Base-by-base conservation (phyloP, 2,113 vertebrate species). In the Melanostigma gelatinosum region DNA sequence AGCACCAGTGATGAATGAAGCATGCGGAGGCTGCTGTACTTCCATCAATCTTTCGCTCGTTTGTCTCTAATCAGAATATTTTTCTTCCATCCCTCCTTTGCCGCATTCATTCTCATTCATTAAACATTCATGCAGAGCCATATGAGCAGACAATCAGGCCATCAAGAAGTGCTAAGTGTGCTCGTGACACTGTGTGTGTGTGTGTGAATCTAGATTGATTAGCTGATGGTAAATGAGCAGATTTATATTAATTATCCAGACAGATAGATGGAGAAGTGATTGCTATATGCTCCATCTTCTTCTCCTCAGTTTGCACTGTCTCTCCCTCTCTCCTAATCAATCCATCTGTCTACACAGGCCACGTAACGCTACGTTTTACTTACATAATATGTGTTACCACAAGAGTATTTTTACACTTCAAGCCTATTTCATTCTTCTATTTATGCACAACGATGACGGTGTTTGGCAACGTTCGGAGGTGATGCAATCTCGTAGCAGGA, bases 201-300 rank as follows among this genome's bases (percentile, higher is more conserved):
- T 32, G 42, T 55, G 36, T 50, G 68, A 72, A 88, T 88, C 68
- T 77, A 85, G 87, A 93, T 89, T 86, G 92, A 91, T 91, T 90
- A 88, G 84, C 77, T 75, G 72, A 83, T 87, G 86, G 87, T 82
- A 89, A 92, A 93, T 85, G 90, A 87, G 85, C 89, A 90, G 89
- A 92, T 93, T 92, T 90, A 87, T 93, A 90, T 91, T 90, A 90
- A 93, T 92, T 91, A 91, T 82, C 85, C 85, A 79, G 84, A 86
- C 79, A 77, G 92, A 91, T 83, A 81, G 89, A 89, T 86, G 81
- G 83, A 87, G 82, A 42, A 87, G 75, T 90, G 87, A 92, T 92
- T 87, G 83, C 83, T 87, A 44, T 80, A 61, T 77, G 82, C 77
- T 79, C 80, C 64, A 70, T 89, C 84, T 88, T 77, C 83, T 64